phyloP scores from a whole-genome alignment of 1,140 invertebrate genomes.

The Phenacoccus solenopsis region DNA sequence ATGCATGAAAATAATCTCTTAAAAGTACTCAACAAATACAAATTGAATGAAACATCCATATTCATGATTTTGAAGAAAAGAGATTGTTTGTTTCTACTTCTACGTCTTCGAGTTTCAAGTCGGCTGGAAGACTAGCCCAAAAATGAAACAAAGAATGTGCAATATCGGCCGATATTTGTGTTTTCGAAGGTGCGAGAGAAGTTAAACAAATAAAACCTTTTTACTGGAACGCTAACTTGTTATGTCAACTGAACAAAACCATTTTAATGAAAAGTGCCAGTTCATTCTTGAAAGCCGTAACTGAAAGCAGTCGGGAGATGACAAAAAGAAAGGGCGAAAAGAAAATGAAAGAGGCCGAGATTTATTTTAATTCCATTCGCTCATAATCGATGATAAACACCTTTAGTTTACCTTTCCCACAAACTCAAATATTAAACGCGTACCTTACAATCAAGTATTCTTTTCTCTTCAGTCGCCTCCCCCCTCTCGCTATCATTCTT shows the following conservation, averaged over 20 bases:
- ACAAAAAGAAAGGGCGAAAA: conserved; percentile 18
- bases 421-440: neutral
- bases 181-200: conserved; percentile 13
- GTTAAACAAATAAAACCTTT: conserved; percentile 14
- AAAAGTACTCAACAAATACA: conserved; percentile 8
- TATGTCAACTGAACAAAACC: conserved; percentile 15
- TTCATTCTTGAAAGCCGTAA: conserved; percentile 14
- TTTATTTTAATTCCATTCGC: conserved; percentile 7
- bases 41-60: conserved; percentile 14
- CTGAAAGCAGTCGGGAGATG: neutral
- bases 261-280: conserved; percentile 18
- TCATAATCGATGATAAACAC: conserved; percentile 16
- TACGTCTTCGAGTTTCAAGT: neutral
- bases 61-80: conserved; percentile 6
- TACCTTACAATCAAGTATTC: neutral
- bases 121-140: neutral
- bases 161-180: conserved; percentile 19
- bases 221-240: conserved; percentile 11
- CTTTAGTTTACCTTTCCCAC: conserved; percentile 13
- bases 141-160: conserved; percentile 17
- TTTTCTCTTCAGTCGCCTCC: neutral
- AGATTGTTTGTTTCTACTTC: neutral
- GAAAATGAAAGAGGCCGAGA: neutral
- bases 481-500: neutral
- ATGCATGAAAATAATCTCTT: conserved; percentile 9